Percentiles rank a stretch among this genome's conserved stretches.
Evolutionary conservation across 2,888 invertebrate genomes (phyloP).

Genomic region (Euzophera pinguis): DNA sequence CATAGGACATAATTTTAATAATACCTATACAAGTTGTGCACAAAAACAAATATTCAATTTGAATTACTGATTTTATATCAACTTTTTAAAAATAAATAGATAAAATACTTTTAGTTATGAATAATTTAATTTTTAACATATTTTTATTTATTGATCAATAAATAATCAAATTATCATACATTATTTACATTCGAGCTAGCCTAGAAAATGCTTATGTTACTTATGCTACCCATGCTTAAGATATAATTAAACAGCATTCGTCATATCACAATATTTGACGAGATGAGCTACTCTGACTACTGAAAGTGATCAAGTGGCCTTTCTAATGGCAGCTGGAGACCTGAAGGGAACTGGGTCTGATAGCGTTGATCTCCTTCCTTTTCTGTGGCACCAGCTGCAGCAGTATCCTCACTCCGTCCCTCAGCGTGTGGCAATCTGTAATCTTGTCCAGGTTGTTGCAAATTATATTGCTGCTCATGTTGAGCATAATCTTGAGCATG

Average conservation of each 20-base stretch:
- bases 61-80: background rate
- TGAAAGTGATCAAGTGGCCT: slow-evolving; percentile 68
- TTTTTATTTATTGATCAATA: slow-evolving; percentile 38
- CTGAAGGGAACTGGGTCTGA: slow-evolving; percentile 69
- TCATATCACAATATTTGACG: slow-evolving; percentile 21
- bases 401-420: slow-evolving; percentile 54
- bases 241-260: slow-evolving; percentile 20
- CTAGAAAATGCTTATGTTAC: background rate
- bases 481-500: slow-evolving; percentile 25
- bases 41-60: background rate
- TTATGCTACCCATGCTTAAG: slow-evolving; percentile 18
- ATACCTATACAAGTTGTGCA: background rate
- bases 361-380: slow-evolving; percentile 39
- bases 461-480: slow-evolving; percentile 13
- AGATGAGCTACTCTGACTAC: slow-evolving; percentile 29
- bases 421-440: slow-evolving; percentile 59
- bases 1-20: background rate
- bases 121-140: background rate
- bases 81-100: background rate
- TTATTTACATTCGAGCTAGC: slow-evolving; percentile 5
- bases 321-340: slow-evolving; percentile 66
- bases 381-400: slow-evolving; percentile 27
- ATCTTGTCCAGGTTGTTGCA: slow-evolving; percentile 31
- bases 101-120: background rate
- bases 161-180: slow-evolving; percentile 37